These are phyloP conservation scores for Heliconius ethilla DNA, from an alignment of 2,888 invertebrate species.

Conservation along the genomic window DNA sequence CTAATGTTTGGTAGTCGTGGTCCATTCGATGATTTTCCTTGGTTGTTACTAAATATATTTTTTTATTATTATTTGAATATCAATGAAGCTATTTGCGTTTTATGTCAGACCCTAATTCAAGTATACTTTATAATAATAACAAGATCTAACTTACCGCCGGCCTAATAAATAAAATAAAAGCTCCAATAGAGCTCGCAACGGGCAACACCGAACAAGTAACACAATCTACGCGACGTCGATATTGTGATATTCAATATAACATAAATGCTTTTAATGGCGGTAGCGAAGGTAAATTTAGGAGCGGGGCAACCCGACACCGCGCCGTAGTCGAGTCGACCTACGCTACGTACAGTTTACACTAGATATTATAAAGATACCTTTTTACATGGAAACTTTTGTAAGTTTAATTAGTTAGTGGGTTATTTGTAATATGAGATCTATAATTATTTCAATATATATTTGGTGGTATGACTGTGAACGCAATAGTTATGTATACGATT, in stretches of 20 bases:
- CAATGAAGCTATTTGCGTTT: too few relatives aligned
- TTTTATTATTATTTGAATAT: not conserved
- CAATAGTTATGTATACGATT: not conserved
- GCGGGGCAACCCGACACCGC: slow-evolving; percentile 71
- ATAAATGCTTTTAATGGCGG: slow-evolving; percentile 80
- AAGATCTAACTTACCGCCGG: not conserved
- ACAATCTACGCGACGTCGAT: slow-evolving; percentile 58
- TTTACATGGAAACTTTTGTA: slow-evolving; percentile 24
- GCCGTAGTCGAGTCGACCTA: slow-evolving; percentile 62
- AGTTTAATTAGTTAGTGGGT: slow-evolving; percentile 16
- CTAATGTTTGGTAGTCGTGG: too few relatives aligned
- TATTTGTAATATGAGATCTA: not conserved
- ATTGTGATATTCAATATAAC: slow-evolving; percentile 76
- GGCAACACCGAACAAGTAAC: slow-evolving; percentile 36
- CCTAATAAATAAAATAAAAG: slow-evolving; percentile 9
- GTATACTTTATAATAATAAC: too few relatives aligned
- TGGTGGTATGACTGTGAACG: not conserved
- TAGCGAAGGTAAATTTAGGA: slow-evolving; percentile 81
- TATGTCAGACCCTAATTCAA: too few relatives aligned
- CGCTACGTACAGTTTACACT: slow-evolving; percentile 59
- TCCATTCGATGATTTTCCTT: not conserved
- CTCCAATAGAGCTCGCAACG: slow-evolving; percentile 13
- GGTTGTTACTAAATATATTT: not conserved
- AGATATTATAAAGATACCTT: slow-evolving; percentile 43
- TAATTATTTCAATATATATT: not conserved